Conservation (phyloP, 2,113 vertebrate species). For the Nerophis ophidion region DNA sequence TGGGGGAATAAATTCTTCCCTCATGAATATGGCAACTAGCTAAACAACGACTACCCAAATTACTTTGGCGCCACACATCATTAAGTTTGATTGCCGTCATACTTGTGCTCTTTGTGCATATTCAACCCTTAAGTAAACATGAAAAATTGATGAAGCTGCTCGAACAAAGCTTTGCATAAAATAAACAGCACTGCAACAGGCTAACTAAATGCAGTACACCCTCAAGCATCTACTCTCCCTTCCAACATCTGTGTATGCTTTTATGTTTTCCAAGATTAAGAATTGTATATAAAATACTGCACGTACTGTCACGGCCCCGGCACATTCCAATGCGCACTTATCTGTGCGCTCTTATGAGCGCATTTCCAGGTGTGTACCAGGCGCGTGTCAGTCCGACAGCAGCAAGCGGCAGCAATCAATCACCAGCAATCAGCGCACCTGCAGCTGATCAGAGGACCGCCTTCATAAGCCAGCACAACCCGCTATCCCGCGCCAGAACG, state of each 20-base stretch:
- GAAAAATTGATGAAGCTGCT: conserved; percentile 5
- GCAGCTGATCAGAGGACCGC: too few relatives aligned
- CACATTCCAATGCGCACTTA: too few relatives aligned
- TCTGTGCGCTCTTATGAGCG: too few relatives aligned
- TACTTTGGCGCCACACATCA: background rate
- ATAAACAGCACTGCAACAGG: background rate
- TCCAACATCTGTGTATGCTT: background rate
- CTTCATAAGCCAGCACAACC: too few relatives aligned
- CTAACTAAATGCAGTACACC: background rate
- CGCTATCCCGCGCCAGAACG: too few relatives aligned
- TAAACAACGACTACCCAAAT: conserved; percentile 1
- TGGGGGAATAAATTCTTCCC: conserved; percentile 11
- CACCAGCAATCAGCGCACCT: too few relatives aligned
- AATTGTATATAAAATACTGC: background rate
- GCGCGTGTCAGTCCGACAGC: too few relatives aligned
- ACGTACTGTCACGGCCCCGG: too few relatives aligned
- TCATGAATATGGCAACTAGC: conserved; percentile 6
- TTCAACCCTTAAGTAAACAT: conserved; percentile 17
- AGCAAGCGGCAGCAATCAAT: too few relatives aligned
- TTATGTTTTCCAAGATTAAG: background rate
- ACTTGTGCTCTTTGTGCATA: background rate
- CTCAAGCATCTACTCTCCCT: background rate
- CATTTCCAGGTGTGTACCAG: too few relatives aligned
- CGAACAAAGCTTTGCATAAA: background rate
- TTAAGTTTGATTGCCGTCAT: conserved; percentile 11